These are phyloP conservation scores for Coptodon rendalli DNA, from an alignment of 2,113 vertebrate species.

Conservation along the genomic window DNA sequence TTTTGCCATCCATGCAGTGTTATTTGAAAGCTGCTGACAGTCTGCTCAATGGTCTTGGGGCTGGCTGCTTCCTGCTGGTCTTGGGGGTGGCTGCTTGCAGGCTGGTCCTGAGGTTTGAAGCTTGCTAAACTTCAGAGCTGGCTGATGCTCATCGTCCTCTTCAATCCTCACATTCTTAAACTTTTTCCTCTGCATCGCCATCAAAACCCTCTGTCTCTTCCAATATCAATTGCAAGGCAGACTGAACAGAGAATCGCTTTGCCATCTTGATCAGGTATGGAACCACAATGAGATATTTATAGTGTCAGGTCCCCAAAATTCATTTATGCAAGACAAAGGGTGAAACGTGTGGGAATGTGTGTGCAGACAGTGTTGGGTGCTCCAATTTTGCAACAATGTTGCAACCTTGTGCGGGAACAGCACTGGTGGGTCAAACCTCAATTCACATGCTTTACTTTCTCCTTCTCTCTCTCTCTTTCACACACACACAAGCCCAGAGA, in stretches of 20 bases:
- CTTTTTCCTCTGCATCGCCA: background rate
- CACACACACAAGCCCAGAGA: background rate
- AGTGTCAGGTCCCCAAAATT: background rate
- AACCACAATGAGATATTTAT: background rate
- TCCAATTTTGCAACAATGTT: background rate
- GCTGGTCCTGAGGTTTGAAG: background rate
- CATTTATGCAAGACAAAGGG: background rate
- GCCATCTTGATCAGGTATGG: background rate
- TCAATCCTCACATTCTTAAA: background rate
- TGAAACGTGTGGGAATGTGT: background rate
- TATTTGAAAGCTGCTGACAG: background rate
- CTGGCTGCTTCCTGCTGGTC: background rate
- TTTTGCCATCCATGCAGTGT: background rate
- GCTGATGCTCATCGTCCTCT: background rate
- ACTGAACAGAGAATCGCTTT: background rate
- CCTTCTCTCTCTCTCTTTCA: accelerated
- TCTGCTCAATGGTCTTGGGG: background rate
- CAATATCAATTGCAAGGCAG: background rate
- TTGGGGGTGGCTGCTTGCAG: background rate
- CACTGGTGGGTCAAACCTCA: background rate
- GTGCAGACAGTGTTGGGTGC: background rate
- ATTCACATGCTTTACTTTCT: background rate
- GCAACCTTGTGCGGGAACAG: background rate
- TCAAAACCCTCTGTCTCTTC: background rate
- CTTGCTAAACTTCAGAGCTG: background rate